These are phyloP conservation scores for Sarcophaga caerulescens DNA, from an alignment of 2,888 invertebrate species.

Conservation along the genomic window DNA sequence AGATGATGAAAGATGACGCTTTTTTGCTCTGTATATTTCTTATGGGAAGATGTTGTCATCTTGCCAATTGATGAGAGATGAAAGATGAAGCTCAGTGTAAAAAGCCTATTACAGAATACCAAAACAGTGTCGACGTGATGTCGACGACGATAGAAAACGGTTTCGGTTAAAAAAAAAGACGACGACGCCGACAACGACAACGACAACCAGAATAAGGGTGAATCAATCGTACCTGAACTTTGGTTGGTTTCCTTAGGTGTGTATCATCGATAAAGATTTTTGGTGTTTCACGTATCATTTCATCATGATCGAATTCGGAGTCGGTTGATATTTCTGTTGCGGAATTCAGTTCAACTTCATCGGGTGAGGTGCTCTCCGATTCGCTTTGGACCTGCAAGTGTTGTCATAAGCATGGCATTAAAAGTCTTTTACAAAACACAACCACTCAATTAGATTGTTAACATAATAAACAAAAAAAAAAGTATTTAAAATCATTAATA, in stretches of 20 bases:
- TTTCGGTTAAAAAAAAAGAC: too few species aligned
- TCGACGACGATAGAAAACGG: too few species aligned
- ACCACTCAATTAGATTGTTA: not conserved
- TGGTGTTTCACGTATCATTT: slow-evolving; percentile 86
- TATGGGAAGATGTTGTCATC: too few species aligned
- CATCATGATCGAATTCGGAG: slow-evolving; percentile 94
- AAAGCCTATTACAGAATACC: too few species aligned
- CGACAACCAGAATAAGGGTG: too few species aligned
- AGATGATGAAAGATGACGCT: too few species aligned
- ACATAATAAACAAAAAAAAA: slow-evolving; percentile 24
- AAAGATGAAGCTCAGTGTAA: too few species aligned
- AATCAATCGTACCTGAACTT: slow-evolving; percentile 83
- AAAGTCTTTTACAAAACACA: too few species aligned
- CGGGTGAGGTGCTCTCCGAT: slow-evolving; percentile 85
- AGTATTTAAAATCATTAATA: slow-evolving; percentile 26
- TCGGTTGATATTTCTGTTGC: slow-evolving; percentile 96
- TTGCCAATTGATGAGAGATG: too few species aligned
- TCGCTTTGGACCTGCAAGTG: slow-evolving; percentile 85
- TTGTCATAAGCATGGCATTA: not conserved
- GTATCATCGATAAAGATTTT: slow-evolving; percentile 88
- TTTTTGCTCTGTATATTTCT: too few species aligned
- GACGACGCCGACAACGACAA: too few species aligned
- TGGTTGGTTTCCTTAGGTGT: slow-evolving; percentile 84
- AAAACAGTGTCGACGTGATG: too few species aligned
- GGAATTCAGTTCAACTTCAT: slow-evolving; percentile 89